A percentile compares a stretch with the other conserved stretches of the same genome.
Evolutionary conservation across 2,888 invertebrate species (phyloP).

Genomic region (Plebejus anna): DNA sequence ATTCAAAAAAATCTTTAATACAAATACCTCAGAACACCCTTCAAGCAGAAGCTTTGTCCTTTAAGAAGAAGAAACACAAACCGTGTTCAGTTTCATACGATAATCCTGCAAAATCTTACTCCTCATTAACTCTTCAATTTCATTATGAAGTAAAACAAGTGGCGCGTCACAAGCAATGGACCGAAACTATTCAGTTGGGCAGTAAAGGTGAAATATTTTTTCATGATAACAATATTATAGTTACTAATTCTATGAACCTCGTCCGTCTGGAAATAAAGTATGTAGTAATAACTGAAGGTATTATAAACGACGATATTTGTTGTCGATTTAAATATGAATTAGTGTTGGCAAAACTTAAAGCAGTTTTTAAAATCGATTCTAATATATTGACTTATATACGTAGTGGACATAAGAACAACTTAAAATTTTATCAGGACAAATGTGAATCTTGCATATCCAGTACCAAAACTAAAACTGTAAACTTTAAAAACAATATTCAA

Average conservation of each 20-base stretch:
- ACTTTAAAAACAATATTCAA: neutral
- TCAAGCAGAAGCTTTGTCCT: neutral
- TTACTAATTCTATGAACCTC: neutral
- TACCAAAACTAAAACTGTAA: neutral
- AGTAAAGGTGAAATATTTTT: constrained; percentile 15
- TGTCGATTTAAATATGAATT: neutral
- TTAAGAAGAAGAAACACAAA: neutral
- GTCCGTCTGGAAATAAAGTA: neutral
- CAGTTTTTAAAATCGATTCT: neutral
- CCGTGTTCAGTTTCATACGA: neutral
- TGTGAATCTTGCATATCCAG: neutral
- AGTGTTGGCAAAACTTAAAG: neutral
- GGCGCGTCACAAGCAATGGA: neutral
- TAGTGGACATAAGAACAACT: neutral
- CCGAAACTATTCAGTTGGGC: neutral
- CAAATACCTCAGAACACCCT: neutral
- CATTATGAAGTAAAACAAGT: neutral
- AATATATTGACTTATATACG: constrained; percentile 5
- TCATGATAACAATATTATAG: neutral
- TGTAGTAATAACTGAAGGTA: neutral
- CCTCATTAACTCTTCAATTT: neutral
- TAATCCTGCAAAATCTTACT: neutral
- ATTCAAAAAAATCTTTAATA: neutral
- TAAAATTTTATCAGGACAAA: neutral
- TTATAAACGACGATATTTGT: neutral